A percentile compares a stretch with the other conserved stretches of the same genome.
Conservation (phyloP, 2,113 vertebrate genomes). For the Clinocottus analis region DNA sequence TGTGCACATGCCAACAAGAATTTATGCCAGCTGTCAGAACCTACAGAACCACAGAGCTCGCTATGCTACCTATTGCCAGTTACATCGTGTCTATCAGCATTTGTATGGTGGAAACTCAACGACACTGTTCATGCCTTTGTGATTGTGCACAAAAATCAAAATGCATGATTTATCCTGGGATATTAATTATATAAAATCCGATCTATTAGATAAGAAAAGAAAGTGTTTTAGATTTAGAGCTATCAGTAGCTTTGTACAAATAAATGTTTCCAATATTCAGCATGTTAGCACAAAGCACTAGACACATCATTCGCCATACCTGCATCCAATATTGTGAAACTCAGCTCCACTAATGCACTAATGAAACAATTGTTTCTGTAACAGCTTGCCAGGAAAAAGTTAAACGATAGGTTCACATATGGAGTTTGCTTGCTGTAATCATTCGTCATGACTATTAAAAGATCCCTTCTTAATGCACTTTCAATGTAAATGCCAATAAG, state of each 20-base stretch:
- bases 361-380: not conserved
- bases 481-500: not conserved
- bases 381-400: not conserved
- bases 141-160: no score
- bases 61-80: no score
- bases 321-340: not conserved
- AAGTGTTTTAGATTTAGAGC: not conserved
- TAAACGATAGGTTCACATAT: not conserved
- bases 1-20: not conserved
- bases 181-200: not conserved
- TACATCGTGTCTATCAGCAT: no score
- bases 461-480: not conserved
- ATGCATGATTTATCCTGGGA: not conserved
- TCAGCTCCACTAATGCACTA: not conserved
- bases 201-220: not conserved
- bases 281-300: not conserved
- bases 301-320: not conserved
- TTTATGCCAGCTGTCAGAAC: no score
- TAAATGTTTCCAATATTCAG: not conserved
- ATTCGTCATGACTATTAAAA: not conserved
- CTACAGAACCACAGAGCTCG: no score
- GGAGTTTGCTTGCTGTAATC: no score
- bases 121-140: no score
- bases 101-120: no score
- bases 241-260: no score